Base-by-base conservation (phyloP, 2,888 invertebrate species). In the Drosophila cognata region DNA sequence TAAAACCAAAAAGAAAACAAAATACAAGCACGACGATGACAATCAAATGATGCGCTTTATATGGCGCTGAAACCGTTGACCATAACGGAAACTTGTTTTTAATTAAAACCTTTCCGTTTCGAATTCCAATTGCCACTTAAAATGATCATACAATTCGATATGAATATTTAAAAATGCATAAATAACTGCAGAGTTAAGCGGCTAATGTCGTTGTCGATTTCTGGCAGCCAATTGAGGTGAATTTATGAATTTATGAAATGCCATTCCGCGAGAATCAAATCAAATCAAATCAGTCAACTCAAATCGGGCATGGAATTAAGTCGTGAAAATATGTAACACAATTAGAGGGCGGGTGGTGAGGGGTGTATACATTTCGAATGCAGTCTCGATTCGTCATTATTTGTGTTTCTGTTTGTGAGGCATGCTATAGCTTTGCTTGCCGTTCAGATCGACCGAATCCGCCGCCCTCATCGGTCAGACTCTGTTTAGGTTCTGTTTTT, bases 121-220 rank as follows among this genome's bases (percentile, higher is more conserved):
- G 77, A 70, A 71, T 69, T 41, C 57, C 75, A 78, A 85, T 85
- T 80, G 76, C 56, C 71, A 52, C 55, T 72, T 71, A 73, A 46
- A 79, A 61, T 60, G 58, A 55, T 71, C 64, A 57, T 58, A 63
- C 87, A 78, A 84, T 85, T 82, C 85, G 82, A 82, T 88, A 79
- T 79, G 79, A 74, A 77, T 84, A 78, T 85, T 89, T 89, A 89
- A 89, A 89, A 82, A 60, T 50, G 60, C 88, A 85, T 85, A 88
- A 85, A 89, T 84, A 77, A 89, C 52, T 46, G 35, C 57, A 61
- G 66, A 69, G 73, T 74, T 68, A 74, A 53, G 67, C 67, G 64
- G 61, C 25, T 46, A 46, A 46, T 36, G 71, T 55, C 50, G 51
- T 18, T 64, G 69, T 76, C 78, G 76, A 86, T 81, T 79, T 83